A percentile compares a stretch with the other conserved stretches of the same genome.
Evolutionary conservation across 2,888 invertebrate species (phyloP).

Genomic region (Yponomeuta plumbellus): DNA sequence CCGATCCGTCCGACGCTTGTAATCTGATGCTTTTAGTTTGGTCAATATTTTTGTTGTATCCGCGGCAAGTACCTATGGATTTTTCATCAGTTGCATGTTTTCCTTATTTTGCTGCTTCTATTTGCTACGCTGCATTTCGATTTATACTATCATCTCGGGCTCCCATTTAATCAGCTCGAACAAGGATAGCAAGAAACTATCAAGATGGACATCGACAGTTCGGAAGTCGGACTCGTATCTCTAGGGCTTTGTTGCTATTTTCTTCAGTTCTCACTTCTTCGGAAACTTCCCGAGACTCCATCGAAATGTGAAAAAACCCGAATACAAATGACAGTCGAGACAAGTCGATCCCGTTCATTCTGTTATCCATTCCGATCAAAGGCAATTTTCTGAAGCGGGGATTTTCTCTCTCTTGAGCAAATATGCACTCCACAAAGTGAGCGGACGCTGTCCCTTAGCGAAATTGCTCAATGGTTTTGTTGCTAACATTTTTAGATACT

Average conservation of each 20-base stretch:
- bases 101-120: background rate
- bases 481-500: background rate
- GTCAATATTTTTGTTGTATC: slow-evolving; percentile 27
- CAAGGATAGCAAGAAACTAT: background rate
- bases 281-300: background rate
- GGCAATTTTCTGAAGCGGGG: slow-evolving; percentile 55
- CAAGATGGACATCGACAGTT: slow-evolving; percentile 6
- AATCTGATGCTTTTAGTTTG: slow-evolving; percentile 37
- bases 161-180: background rate
- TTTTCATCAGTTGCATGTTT: background rate
- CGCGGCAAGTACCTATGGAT: background rate
- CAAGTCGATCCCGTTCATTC: slow-evolving; percentile 15
- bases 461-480: slow-evolving; percentile 45
- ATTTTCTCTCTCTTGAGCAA: slow-evolving; percentile 59
- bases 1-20: slow-evolving; percentile 4
- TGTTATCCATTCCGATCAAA: slow-evolving; percentile 50
- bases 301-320: slow-evolving; percentile 10
- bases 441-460: slow-evolving; percentile 46
- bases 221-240: slow-evolving; percentile 4
- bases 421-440: slow-evolving; percentile 49
- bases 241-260: slow-evolving; percentile 12
- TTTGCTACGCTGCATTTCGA: background rate
- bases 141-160: background rate
- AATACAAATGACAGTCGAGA: slow-evolving; percentile 46
- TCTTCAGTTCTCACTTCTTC: slow-evolving; percentile 9